Conservation (phyloP, 2,113 vertebrate genomes). For the Carassius auratus region DNA sequence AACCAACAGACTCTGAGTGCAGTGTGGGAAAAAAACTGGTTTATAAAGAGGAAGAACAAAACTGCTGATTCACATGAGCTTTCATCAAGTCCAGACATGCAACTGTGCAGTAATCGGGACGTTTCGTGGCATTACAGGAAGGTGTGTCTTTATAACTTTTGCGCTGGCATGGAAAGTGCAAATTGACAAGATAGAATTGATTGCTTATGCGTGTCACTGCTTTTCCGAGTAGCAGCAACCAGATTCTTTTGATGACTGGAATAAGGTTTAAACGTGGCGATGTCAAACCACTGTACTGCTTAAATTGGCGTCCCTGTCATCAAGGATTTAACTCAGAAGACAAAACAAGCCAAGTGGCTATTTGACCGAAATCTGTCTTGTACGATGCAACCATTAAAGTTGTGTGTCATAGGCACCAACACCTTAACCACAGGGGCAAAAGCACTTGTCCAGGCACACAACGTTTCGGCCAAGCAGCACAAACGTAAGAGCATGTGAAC, state of each 20-base stretch:
- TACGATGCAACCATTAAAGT: too few species aligned
- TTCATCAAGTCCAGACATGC: background rate
- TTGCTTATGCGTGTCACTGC: background rate
- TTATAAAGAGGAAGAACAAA: slow-evolving; percentile 13
- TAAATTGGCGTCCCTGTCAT: background rate
- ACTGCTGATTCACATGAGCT: background rate
- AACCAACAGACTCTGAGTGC: background rate
- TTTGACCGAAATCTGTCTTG: background rate
- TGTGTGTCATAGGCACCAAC: background rate
- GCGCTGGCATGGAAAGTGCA: background rate
- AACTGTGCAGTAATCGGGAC: background rate
- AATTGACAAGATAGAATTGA: background rate
- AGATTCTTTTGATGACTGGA: background rate
- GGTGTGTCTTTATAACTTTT: background rate
- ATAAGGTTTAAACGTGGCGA: background rate
- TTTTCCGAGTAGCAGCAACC: background rate
- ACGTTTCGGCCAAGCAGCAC: background rate
- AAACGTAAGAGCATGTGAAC: background rate
- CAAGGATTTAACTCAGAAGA: background rate
- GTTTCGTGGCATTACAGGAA: background rate
- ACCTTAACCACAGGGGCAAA: background rate
- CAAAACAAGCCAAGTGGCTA: background rate
- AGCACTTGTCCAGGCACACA: background rate
- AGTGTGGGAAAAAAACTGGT: background rate
- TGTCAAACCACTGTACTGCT: background rate